Evolutionary conservation across 2,888 invertebrate genomes (phyloP).

Genomic region (Itoplectis maculator): DNA sequence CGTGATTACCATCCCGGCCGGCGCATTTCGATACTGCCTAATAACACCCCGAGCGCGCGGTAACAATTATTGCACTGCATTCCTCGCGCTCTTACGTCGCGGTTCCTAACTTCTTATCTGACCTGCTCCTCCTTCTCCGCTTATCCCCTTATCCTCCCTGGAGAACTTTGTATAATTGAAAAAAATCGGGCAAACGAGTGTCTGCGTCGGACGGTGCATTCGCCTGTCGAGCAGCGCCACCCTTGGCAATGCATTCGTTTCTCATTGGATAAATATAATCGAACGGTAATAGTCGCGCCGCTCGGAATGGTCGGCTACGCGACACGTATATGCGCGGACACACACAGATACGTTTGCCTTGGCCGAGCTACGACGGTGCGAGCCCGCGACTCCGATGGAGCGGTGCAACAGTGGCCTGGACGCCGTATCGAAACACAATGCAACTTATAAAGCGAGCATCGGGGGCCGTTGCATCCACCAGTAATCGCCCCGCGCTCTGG

Average conservation of each 20-base stretch:
- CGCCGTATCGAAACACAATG: conserved; percentile 63
- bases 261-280: conserved; percentile 55
- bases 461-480: conserved; percentile 64
- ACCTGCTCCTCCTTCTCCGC: too few species aligned
- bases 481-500: conserved; percentile 71
- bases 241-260: conserved; percentile 42
- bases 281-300: conserved; percentile 39
- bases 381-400: neutral
- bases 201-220: conserved; percentile 32
- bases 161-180: too few species aligned
- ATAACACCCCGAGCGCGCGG: neutral
- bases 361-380: neutral
- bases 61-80: conserved; percentile 31
- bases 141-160: too few species aligned
- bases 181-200: too few species aligned
- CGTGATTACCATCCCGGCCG: conserved; percentile 31
- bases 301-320: neutral
- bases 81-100: neutral
- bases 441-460: conserved; percentile 64
- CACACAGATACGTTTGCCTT: conserved; percentile 22
- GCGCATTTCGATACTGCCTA: conserved; percentile 4
- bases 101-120: conserved; percentile 7
- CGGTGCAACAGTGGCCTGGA: conserved; percentile 44
- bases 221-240: conserved; percentile 17
- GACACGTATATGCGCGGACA: conserved; percentile 20